Evolutionary conservation across 2,888 invertebrate genomes (phyloP).

Genomic region (Willowsia nigromaculata): DNA sequence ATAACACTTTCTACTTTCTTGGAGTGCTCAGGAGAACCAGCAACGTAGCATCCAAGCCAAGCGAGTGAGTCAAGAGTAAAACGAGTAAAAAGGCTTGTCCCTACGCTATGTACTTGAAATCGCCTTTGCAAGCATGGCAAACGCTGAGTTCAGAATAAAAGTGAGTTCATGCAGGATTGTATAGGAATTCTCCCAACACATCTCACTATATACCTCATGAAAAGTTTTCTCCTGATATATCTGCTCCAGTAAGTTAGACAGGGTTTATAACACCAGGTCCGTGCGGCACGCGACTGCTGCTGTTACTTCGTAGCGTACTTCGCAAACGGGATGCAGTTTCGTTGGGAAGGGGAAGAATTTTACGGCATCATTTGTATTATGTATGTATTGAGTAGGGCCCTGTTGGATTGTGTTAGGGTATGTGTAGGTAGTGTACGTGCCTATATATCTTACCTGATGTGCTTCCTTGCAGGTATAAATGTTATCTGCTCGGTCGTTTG

Average conservation of each 20-base stretch:
- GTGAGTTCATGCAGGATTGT: too few species aligned
- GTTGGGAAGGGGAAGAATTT: not conserved
- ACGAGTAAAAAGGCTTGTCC: not conserved
- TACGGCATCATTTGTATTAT: conserved; percentile 1
- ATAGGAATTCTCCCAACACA: too few species aligned
- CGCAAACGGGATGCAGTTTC: conserved; percentile 1
- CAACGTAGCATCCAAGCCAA: not conserved
- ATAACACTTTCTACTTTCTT: not conserved
- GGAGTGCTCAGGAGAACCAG: not conserved
- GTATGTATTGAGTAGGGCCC: not conserved
- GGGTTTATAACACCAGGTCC: not conserved
- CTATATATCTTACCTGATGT: not conserved
- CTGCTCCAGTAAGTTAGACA: not conserved
- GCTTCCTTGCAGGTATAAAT: too few species aligned
- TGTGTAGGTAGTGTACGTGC: not conserved
- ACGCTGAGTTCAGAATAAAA: too few species aligned
- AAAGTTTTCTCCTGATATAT: not conserved
- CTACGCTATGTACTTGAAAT: too few species aligned
- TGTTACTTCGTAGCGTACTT: not conserved
- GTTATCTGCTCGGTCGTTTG: not conserved
- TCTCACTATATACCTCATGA: too few species aligned
- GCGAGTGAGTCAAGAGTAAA: not conserved
- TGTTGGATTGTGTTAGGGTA: not conserved
- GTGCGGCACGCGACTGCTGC: conserved; percentile 25
- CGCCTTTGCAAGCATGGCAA: too few species aligned